Conservation (phyloP, 92 coral and sea anemone species). For the Actinostola sp. region DNA sequence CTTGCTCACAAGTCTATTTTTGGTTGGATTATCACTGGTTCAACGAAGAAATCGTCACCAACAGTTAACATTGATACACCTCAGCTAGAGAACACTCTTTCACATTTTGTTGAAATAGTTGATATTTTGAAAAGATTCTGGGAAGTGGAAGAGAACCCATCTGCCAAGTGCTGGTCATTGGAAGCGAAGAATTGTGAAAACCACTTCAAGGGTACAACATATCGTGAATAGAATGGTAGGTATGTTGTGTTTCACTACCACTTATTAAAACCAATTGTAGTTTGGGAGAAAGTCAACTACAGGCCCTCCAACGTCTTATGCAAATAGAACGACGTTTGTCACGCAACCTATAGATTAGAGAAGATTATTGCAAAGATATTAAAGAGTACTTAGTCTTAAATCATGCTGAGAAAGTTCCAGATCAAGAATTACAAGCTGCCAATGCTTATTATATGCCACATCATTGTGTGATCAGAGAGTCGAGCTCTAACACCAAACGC, state of each 20-base stretch:
- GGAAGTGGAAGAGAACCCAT: no score
- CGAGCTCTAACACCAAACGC: slow-evolving; percentile 38
- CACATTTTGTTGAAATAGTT: slow-evolving; percentile 22
- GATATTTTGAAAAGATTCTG: no score
- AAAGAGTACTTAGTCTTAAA: slow-evolving; percentile 41
- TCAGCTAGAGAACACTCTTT: not conserved
- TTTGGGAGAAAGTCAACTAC: slow-evolving; percentile 24
- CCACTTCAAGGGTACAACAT: slow-evolving; percentile 24
- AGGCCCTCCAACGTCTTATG: slow-evolving; percentile 23
- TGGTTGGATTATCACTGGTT: slow-evolving; percentile 42
- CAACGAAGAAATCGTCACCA: no score
- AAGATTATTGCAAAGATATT: slow-evolving; percentile 32
- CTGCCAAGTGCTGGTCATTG: slow-evolving; percentile 27
- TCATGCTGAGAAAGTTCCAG: slow-evolving; percentile 53
- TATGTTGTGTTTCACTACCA: slow-evolving; percentile 34
- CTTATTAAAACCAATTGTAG: slow-evolving; percentile 13
- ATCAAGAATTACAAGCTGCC: no score
- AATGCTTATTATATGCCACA: slow-evolving; percentile 48
- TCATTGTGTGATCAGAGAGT: slow-evolving; percentile 35
- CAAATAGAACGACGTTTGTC: slow-evolving; percentile 34
- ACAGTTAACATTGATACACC: no score
- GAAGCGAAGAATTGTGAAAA: slow-evolving; percentile 30
- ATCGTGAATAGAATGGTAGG: slow-evolving; percentile 22
- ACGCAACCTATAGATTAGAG: slow-evolving; percentile 25
- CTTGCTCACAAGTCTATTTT: slow-evolving; percentile 31